These are phyloP conservation scores for Drosophila gunungcola DNA, from an alignment of 1,140 invertebrate species.

Conservation along the genomic window DNA sequence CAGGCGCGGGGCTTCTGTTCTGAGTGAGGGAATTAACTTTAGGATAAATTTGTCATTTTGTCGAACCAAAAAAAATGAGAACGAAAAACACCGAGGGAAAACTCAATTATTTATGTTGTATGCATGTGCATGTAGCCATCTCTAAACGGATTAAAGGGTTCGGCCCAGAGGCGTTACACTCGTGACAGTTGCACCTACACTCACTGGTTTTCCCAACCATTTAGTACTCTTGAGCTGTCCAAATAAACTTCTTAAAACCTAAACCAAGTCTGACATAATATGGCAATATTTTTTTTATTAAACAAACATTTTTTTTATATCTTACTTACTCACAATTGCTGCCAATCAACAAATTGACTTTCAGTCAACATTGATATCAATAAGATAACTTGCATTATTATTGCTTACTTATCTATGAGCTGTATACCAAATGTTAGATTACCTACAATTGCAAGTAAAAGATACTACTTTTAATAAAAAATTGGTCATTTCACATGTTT, in stretches of 20 bases:
- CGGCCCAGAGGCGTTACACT: constrained; percentile 14
- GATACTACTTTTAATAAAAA: too few species aligned
- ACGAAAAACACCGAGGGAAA: constrained; percentile 23
- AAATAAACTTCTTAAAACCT: background rate
- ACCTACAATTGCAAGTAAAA: too few species aligned
- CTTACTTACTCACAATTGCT: too few species aligned
- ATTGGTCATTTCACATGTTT: too few species aligned
- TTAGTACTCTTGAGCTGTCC: background rate
- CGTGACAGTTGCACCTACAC: constrained; percentile 15
- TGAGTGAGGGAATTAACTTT: constrained; percentile 49
- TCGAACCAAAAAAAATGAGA: constrained; percentile 14
- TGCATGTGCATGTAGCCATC: constrained; percentile 24
- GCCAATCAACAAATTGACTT: too few species aligned
- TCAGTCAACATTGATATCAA: too few species aligned
- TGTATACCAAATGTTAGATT: too few species aligned
- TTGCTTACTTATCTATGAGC: too few species aligned
- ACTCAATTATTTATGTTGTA: constrained; percentile 50
- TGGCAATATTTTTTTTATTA: too few species aligned
- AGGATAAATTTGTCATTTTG: constrained; percentile 59
- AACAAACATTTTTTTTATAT: too few species aligned
- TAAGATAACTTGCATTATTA: too few species aligned
- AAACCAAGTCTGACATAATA: background rate
- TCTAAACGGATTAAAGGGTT: constrained; percentile 30
- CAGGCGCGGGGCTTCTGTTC: constrained; percentile 8
- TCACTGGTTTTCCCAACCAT: background rate